phyloP scores from a whole-genome alignment of 2,113 vertebrate genomes.

The Regulus satrapa region DNA sequence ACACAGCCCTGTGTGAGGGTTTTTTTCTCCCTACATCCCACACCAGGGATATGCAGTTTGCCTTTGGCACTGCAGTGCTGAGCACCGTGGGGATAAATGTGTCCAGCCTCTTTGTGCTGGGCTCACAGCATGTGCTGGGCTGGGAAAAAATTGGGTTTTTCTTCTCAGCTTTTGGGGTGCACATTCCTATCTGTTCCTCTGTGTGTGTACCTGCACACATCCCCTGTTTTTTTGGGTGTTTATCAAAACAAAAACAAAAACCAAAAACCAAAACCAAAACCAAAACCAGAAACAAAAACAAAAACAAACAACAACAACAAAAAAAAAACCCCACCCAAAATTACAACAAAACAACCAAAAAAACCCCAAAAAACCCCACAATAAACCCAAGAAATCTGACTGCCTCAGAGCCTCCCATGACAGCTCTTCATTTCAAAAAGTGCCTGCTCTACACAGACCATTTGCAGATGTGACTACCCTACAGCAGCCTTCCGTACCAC shows the following conservation, averaged over 20 bases:
- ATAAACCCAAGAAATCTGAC: background rate
- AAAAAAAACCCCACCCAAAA: too few species aligned
- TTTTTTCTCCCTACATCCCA: background rate
- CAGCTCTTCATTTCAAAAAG: background rate
- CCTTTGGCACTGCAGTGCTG: background rate
- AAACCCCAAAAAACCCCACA: too few species aligned
- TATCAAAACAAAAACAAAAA: too few species aligned
- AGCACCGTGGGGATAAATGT: fast-evolving
- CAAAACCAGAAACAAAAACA: too few species aligned
- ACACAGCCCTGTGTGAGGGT: background rate
- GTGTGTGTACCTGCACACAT: fast-evolving
- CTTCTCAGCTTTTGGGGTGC: background rate
- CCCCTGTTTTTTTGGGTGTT: too few species aligned
- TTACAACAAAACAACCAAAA: too few species aligned
- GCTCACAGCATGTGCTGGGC: fast-evolving
- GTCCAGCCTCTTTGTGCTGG: background rate
- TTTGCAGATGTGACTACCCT: background rate
- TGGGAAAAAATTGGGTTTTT: background rate
- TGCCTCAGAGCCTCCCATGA: background rate
- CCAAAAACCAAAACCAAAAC: too few species aligned
- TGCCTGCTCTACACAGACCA: background rate
- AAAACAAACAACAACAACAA: too few species aligned
- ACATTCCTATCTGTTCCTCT: fast-evolving
- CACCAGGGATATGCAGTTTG: background rate
- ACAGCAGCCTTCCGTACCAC: background rate